Base-by-base conservation (phyloP, 2,113 vertebrate genomes). In the Pyxicephalus adspersus region DNA sequence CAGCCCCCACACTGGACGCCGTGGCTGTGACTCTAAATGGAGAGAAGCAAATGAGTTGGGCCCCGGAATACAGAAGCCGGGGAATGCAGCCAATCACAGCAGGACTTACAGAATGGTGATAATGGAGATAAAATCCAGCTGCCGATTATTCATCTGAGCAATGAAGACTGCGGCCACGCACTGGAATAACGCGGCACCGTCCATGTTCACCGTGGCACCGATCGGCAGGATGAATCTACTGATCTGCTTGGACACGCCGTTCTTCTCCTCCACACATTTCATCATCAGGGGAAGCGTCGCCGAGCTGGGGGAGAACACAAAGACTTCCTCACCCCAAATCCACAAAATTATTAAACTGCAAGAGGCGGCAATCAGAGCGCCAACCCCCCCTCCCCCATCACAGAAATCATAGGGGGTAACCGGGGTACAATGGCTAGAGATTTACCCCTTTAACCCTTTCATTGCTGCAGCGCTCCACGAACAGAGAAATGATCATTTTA, bases 191-290 rank as follows among this genome's bases (percentile, higher is more conserved):
- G 96, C 96, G 0, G 96, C 96, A 0, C 96, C 96, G 0, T 97
- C 96, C 96, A 97, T 97, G 91, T 97, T 97, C 72, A 97, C 95
- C 0, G 96, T 97, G 16, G 96, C 95, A 0, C 96, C 96, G 1
- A 97, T 97, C 60, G 96, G 96, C 29, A 97, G 90, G 84, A 97
- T 95, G 85, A 97, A 97, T 6, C 95, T 94, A 86, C 96, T 96
- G 89, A 97, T 96, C 67, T 95, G 94, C 77, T 94, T 96, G 19
- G 93, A 90, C 3, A 97, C 88, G 0, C 95, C 94, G 0, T 96
- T 97, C 29, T 91, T 95, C 85, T 97, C 95, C 87, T 97, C 96
- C 38, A 97, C 94, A 0, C 92, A 95, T 85, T 95, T 96, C 92
- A 97, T 97, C 96, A 97, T 96, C 86, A 96, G 92, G 0, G 94